These are phyloP conservation scores for Papilio glaucus DNA, from an alignment of 1,140 invertebrate species.

Conservation along the genomic window DNA sequence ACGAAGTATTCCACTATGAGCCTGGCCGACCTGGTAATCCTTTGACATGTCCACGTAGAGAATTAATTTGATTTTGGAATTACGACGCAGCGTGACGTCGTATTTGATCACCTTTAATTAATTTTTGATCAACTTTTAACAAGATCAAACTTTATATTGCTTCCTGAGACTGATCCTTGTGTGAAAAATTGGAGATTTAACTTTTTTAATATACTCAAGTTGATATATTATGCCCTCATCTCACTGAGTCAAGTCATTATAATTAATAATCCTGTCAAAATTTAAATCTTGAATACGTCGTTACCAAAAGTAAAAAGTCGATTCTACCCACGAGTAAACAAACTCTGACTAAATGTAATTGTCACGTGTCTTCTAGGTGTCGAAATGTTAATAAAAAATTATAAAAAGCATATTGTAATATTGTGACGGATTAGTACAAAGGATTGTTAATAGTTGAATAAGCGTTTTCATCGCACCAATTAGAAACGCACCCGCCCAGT, in stretches of 20 bases:
- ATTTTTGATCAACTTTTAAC: neutral
- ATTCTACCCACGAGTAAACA: neutral
- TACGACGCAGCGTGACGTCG: neutral
- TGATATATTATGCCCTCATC: too few relatives aligned
- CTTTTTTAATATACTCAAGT: too few relatives aligned
- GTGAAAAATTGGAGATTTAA: neutral
- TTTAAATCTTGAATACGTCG: neutral
- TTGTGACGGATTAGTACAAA: conserved; percentile 17
- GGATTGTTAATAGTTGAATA: conserved; percentile 12
- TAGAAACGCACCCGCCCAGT: conserved; percentile 32
- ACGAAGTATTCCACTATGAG: neutral
- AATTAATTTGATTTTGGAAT: conserved; percentile 21
- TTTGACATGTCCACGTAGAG: neutral
- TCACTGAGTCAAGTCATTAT: too few relatives aligned
- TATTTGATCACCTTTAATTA: neutral
- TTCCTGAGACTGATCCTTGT: neutral
- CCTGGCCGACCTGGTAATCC: conserved; percentile 7
- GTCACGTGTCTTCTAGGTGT: neutral
- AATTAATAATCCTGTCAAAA: neutral
- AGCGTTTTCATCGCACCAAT: conserved; percentile 13
- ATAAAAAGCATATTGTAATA: conserved; percentile 1
- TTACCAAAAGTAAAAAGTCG: neutral
- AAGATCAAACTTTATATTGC: neutral
- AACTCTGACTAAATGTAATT: neutral
- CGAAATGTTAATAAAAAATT: neutral